Percentiles rank a stretch among this genome's conserved stretches.
These are phyloP conservation scores for Coenonympha arcania DNA, from an alignment of 2,888 invertebrate species.

Conservation along the genomic window DNA sequence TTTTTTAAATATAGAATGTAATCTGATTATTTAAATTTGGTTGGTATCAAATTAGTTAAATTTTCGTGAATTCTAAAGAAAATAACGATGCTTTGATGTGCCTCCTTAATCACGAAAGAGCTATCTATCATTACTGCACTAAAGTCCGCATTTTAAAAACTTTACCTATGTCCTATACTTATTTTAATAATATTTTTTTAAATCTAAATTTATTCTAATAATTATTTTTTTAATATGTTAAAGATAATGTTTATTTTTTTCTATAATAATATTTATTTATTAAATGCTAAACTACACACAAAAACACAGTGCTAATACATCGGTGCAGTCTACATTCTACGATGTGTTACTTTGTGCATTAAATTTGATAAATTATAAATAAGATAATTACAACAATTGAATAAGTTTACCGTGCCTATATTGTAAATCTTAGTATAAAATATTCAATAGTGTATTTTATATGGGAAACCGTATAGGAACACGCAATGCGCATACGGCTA, in stretches of 20 bases:
- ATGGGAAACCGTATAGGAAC: too few species aligned
- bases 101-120: conserved; percentile 54
- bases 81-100: conserved; percentile 47
- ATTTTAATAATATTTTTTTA: conserved; percentile 8
- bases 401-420: conserved; percentile 23
- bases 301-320: conserved; percentile 30
- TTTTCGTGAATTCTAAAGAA: too few species aligned
- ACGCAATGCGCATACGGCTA: neutral
- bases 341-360: conserved; percentile 24
- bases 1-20: conserved; percentile 32
- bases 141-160: conserved; percentile 46
- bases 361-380: conserved; percentile 23
- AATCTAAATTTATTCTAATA: too few species aligned
- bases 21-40: neutral
- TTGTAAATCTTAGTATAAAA: too few species aligned
- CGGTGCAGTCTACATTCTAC: conserved; percentile 17
- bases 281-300: conserved; percentile 25
- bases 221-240: too few species aligned
- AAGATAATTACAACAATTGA: conserved; percentile 24
- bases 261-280: too few species aligned
- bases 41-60: conserved; percentile 9
- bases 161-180: neutral
- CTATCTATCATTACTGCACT: conserved; percentile 44
- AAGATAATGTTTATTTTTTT: conserved; percentile 16
- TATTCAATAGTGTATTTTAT: too few species aligned